Base-by-base conservation (phyloP, 2,797 vertebrate species). In the Fringilla coelebs region DNA sequence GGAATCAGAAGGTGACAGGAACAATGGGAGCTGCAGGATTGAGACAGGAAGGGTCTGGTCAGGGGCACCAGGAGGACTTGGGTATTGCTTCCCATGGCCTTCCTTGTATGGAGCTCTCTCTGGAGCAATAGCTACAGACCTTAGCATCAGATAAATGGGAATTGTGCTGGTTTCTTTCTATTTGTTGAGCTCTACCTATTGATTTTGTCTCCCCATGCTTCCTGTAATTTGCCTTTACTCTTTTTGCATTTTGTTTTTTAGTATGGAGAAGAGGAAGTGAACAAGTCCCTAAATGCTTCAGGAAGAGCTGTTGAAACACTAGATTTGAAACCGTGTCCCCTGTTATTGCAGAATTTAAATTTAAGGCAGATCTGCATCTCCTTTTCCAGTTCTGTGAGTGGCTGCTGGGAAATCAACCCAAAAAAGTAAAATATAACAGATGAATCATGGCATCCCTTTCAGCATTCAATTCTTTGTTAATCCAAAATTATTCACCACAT, bases 191-290 rank as follows among this genome's bases (percentile, higher is more conserved):
- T 68, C 18, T 85, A 49, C 14, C 5, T 45, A 13, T 57, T 76
- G 41, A 19, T 54, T 76, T 66, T 76, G 18, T 6, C 6, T 81
- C 11, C 22, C 45, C 0, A 0, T 1, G 0, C 41, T 81, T 92
- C 46, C 48, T 79, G 45, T 51, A 62, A 66, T 60, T 85, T 76
- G 4, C 19, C 38, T 40, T 17, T 66, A 36, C 38, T 55, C 1
- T 29, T 52, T 34, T 38, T 46, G 15, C 4, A 7, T 60, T 90
- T 87, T 60, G 22, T 16, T 57, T 70, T 74, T 62, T 85, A 28
- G 9, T 28, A 19, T 61, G 55, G 32, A 51, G n/a, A 71, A 81
- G 11, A 83, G 14, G 21, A 78, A 20, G 5, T 10, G 11, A 61
- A 52, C 22, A 46, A 55, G 22, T 43, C 40, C 17, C 3, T 38